Evolutionary conservation across 2,113 vertebrate species (phyloP).

Genomic region (Lipophrys pholis): DNA sequence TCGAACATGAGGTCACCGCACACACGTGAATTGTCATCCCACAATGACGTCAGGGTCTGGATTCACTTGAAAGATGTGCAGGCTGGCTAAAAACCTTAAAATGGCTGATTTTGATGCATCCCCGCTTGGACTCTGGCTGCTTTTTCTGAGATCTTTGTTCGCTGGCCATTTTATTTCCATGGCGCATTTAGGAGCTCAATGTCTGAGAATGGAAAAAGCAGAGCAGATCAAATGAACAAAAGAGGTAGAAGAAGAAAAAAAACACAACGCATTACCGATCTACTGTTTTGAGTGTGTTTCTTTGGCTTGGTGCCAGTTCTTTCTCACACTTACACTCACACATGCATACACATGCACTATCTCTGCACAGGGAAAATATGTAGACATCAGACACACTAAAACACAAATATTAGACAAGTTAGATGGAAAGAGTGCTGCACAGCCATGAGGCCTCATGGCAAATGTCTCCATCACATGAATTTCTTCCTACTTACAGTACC

Average conservation of each 20-base stretch:
- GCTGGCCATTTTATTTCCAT: slow-evolving; percentile 30
- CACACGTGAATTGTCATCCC: background rate
- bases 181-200: slow-evolving; percentile 30
- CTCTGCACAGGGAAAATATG: background rate
- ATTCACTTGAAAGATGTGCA: slow-evolving; percentile 28
- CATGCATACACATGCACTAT: background rate
- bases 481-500: background rate
- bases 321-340: background rate
- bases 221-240: slow-evolving; percentile 30
- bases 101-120: background rate
- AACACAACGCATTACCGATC: slow-evolving; percentile 13
- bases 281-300: slow-evolving; percentile 25
- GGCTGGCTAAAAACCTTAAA: slow-evolving; percentile 4
- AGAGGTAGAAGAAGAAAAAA: slow-evolving; percentile 16
- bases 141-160: background rate
- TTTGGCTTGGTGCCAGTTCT: slow-evolving; percentile 3
- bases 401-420: slow-evolving; percentile 1
- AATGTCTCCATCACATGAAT: slow-evolving; percentile 4
- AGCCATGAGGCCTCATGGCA: background rate
- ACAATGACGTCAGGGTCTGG: slow-evolving; percentile 51
- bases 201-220: slow-evolving; percentile 73
- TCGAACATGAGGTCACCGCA: slow-evolving; percentile 19
- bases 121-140: no score
- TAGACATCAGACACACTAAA: background rate
- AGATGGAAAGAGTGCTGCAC: background rate